These are phyloP conservation scores for Colostygia pectinataria DNA, from an alignment of 2,888 invertebrate genomes.

Conservation along the genomic window DNA sequence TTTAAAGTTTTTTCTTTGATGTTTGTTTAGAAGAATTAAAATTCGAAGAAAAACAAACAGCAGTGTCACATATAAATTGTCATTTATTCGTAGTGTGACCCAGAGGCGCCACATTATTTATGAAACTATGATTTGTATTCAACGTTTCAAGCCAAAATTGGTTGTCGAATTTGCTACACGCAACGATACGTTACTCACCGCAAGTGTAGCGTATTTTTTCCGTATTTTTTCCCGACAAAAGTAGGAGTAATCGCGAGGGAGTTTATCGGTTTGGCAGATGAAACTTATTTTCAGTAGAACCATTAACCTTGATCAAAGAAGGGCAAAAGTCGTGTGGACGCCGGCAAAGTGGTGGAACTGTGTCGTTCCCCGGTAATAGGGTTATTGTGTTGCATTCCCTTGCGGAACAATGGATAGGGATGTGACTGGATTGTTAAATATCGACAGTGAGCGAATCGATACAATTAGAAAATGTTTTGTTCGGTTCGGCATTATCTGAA, in stretches of 20 bases:
- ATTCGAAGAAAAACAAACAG: no score
- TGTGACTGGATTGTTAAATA: slow-evolving; percentile 18
- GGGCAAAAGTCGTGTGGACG: slow-evolving; percentile 40
- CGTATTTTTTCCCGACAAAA: slow-evolving; percentile 30
- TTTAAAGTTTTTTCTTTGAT: no score
- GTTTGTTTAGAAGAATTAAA: no score
- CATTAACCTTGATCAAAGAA: slow-evolving; percentile 56
- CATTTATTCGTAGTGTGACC: background rate
- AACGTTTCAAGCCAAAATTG: slow-evolving; percentile 10
- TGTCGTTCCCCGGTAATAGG: slow-evolving; percentile 44
- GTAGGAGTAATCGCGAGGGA: slow-evolving; percentile 25
- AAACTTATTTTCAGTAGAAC: slow-evolving; percentile 45
- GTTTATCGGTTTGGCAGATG: slow-evolving; percentile 42
- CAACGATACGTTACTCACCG: slow-evolving; percentile 14
- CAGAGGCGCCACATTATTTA: slow-evolving; percentile 1
- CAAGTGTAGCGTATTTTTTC: slow-evolving; percentile 17
- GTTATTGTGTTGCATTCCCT: slow-evolving; percentile 48
- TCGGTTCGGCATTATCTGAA: slow-evolving; percentile 6
- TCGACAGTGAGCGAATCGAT: slow-evolving; percentile 15
- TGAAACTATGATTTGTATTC: slow-evolving; percentile 9
- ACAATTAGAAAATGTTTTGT: background rate
- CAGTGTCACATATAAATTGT: slow-evolving; percentile 2
- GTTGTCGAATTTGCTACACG: slow-evolving; percentile 7
- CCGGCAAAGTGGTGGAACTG: slow-evolving; percentile 38
- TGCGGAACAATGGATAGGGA: slow-evolving; percentile 17